These are phyloP conservation scores for Portunus trituberculatus DNA, from an alignment of 1,140 invertebrate genomes.

Conservation along the genomic window DNA sequence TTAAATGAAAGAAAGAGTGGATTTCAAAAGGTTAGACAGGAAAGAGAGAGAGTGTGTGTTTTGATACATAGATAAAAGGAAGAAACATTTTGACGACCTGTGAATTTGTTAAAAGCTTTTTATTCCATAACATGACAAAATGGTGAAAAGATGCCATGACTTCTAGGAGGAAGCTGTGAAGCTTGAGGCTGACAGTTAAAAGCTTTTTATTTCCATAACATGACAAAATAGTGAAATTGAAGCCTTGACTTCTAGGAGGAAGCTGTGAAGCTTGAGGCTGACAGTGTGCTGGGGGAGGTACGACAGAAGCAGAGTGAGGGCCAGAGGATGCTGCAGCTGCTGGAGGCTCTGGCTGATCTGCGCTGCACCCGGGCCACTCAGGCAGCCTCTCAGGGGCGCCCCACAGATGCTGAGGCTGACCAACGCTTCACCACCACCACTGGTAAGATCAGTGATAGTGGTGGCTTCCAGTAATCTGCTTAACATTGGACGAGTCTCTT, in stretches of 20 bases:
- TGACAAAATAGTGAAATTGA: no score
- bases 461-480: no score
- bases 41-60: no score
- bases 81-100: no score
- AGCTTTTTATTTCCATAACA: no score
- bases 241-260: conserved; percentile 82
- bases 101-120: no score
- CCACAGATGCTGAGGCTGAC: conserved; percentile 80
- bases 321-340: conserved; percentile 84
- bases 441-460: conserved; percentile 69
- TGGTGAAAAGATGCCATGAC: not conserved
- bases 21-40: no score
- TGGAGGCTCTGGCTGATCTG: conserved; percentile 85
- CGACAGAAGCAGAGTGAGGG: conserved; percentile 86
- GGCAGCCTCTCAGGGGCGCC: conserved; percentile 84
- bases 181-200: conserved; percentile 85
- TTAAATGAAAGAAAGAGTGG: no score
- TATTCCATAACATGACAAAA: no score
- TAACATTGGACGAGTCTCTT: no score
- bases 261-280: conserved; percentile 85
- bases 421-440: conserved; percentile 81
- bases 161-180: conserved; percentile 85
- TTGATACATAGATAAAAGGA: no score
- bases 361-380: conserved; percentile 84
- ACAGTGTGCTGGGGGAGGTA: conserved; percentile 86